These are phyloP conservation scores for Steinernema khuongi DNA, from an alignment of 1,140 invertebrate species.

Conservation along the genomic window DNA sequence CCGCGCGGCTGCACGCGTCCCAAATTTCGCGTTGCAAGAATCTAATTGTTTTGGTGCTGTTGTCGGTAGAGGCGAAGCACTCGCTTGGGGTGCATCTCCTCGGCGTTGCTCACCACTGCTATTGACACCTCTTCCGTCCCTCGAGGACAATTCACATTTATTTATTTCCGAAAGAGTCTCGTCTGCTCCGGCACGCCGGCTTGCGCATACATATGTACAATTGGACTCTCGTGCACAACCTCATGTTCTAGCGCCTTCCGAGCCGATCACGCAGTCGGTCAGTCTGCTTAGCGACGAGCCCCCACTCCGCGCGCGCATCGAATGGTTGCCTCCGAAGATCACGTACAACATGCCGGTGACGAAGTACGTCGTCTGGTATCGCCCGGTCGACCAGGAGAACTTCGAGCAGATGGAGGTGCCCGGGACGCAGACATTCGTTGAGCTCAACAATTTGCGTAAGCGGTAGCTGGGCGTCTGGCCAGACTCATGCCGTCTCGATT, in stretches of 20 bases:
- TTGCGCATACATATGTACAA: neutral
- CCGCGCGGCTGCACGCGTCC: neutral
- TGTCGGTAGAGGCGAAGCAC: neutral
- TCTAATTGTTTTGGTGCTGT: slow-evolving; percentile 18
- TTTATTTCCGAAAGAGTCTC: slow-evolving; percentile 25
- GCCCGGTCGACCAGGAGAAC: slow-evolving; percentile 34
- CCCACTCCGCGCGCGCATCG: slow-evolving; percentile 46
- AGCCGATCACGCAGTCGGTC: slow-evolving; percentile 52
- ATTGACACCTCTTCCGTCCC: slow-evolving; percentile 12
- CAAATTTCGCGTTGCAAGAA: neutral
- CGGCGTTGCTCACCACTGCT: neutral
- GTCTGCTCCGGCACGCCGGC: neutral
- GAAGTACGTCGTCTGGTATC: slow-evolving; percentile 49
- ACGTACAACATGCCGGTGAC: slow-evolving; percentile 40
- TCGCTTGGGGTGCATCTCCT: neutral
- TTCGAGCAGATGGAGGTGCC: slow-evolving; percentile 39
- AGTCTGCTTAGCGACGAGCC: slow-evolving; percentile 43
- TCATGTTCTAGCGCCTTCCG: slow-evolving; percentile 45
- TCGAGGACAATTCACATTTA: slow-evolving; percentile 15
- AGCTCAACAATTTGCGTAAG: slow-evolving; percentile 50
- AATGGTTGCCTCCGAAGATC: slow-evolving; percentile 49
- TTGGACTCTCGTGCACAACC: neutral
- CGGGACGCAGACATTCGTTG: slow-evolving; percentile 35
- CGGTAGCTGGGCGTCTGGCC: neutral
- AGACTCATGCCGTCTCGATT: slow-evolving; percentile 20